Evolutionary conservation across 2,113 vertebrate genomes (phyloP).

Genomic region (Nothoprocta pentlandii): DNA sequence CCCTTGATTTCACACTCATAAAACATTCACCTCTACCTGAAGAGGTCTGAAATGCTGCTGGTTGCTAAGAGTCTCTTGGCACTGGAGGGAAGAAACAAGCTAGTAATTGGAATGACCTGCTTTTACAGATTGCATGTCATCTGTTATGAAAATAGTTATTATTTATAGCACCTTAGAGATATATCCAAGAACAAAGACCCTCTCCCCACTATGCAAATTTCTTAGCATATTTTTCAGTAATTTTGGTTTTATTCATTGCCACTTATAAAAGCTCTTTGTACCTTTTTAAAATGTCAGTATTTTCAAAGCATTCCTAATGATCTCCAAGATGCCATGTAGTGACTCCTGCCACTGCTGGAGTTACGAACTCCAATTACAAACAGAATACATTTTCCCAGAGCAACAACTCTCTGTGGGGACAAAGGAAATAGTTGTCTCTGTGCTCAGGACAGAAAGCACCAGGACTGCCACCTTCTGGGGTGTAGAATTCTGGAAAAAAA

Average conservation of each 20-base stretch:
- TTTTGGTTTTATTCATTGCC: not conserved
- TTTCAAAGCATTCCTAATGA: not conserved
- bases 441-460: not conserved
- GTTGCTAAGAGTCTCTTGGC: not conserved
- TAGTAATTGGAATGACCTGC: constrained; percentile 38
- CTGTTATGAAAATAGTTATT: constrained; percentile 53
- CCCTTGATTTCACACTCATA: not conserved
- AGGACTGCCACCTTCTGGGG: not conserved
- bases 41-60: not conserved
- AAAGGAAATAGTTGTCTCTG: not conserved
- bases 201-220: not conserved
- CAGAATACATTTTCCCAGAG: not conserved
- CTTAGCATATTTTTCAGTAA: not conserved
- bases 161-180: constrained; percentile 34
- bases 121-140: constrained; percentile 50
- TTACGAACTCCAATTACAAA: not conserved
- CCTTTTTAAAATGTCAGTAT: not conserved
- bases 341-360: not conserved
- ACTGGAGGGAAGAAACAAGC: not conserved
- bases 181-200: constrained; percentile 10
- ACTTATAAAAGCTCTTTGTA: not conserved
- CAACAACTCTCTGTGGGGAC: not conserved
- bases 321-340: not conserved
- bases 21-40: not conserved
- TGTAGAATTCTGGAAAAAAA: not conserved